Evolutionary conservation across 92 coral and sea anemone genomes (phyloP).

Genomic region (Montipora capitata): DNA sequence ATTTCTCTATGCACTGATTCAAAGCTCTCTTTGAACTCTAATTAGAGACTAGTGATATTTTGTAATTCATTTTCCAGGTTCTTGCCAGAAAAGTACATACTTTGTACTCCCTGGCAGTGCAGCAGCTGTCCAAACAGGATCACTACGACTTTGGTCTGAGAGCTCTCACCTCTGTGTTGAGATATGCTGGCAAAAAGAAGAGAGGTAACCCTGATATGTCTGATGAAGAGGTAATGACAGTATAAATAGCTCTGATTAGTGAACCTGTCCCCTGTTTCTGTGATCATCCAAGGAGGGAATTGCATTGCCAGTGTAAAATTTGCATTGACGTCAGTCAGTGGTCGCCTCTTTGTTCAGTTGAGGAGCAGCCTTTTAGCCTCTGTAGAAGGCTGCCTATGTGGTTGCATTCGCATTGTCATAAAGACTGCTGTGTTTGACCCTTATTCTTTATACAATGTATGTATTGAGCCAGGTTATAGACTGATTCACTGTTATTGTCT

Average conservation of each 20-base stretch:
- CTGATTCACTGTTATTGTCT: no score
- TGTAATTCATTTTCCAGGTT: conserved; percentile 64
- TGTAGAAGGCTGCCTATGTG: no score
- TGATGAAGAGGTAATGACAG: conserved; percentile 92
- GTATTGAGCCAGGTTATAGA: no score
- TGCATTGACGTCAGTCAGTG: no score
- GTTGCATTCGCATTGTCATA: no score
- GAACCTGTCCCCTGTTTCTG: background rate
- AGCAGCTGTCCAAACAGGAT: conserved; percentile 98
- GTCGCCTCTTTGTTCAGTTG: no score
- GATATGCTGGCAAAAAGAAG: conserved; percentile 98
- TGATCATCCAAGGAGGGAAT: no score
- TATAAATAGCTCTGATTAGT: background rate
- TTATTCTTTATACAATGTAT: no score
- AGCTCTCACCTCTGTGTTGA: conserved; percentile 95
- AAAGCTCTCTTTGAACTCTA: background rate
- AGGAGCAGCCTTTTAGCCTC: no score
- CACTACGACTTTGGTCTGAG: conserved; percentile 98
- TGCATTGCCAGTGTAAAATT: no score
- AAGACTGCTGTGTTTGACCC: no score
- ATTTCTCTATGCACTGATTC: no score
- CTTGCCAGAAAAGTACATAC: conserved; percentile 98
- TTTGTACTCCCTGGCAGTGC: conserved; percentile 95
- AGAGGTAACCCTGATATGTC: conserved; percentile 99
- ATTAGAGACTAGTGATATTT: background rate